These are phyloP conservation scores for Tylochromis polylepis DNA, from an alignment of 2,113 vertebrate genomes.

Conservation along the genomic window DNA sequence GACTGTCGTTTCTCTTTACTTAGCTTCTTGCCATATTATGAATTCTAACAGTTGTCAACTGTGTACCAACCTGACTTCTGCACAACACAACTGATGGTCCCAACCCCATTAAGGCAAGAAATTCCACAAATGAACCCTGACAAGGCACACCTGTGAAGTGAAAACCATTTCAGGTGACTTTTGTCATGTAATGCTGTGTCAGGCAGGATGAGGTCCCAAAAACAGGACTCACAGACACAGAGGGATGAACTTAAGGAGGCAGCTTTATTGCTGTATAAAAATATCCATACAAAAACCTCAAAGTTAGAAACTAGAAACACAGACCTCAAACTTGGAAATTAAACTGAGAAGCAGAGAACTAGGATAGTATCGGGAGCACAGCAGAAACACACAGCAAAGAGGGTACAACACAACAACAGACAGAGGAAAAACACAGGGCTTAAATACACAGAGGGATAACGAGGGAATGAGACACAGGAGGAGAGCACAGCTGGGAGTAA, in stretches of 20 bases:
- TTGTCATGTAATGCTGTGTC: neutral
- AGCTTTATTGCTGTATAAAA: neutral
- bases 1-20: neutral
- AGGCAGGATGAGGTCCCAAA: neutral
- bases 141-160: neutral
- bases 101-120: neutral
- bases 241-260: neutral
- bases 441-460: neutral
- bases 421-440: neutral
- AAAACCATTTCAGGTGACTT: neutral
- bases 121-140: neutral
- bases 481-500: neutral
- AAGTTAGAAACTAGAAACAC: neutral
- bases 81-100: neutral
- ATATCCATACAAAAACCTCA: neutral
- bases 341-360: neutral
- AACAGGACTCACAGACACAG: neutral
- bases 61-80: neutral
- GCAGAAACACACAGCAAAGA: neutral
- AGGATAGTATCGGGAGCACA: fast-evolving
- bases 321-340: neutral
- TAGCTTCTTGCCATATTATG: neutral
- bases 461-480: neutral
- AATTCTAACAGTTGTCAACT: neutral
- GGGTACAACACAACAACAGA: neutral